Base-by-base conservation (phyloP, 2,888 invertebrate species). In the Synergus gifuensis region DNA sequence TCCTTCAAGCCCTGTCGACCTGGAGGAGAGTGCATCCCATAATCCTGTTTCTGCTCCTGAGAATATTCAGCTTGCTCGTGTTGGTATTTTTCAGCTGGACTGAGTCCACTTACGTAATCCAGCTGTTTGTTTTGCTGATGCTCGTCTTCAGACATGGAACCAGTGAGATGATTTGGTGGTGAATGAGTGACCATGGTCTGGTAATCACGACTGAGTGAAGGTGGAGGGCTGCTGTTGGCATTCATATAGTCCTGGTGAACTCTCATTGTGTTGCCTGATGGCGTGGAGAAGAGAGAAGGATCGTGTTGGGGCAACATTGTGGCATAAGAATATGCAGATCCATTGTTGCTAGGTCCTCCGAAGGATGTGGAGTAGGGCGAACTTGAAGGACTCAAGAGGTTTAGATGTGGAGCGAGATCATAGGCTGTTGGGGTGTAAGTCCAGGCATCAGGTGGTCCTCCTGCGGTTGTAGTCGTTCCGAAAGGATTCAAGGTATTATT, bases 371-470 rank as follows among this genome's bases (percentile, higher is more conserved):
- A 95, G 88, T 96, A 96, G 0, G 94, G 94, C 12, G 94, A 93
- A 80, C 93, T 94, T 69, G 96, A 94, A 0, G 96, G 95, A 79
- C 96, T 96, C 58, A 97, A 93, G 54, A 97, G 92, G 89, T 95
- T 95, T 80, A 95, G 93, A 89, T 97, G 97, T 12, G 96, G 95
- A 28, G 96, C 95, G 18, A 97, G 91, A 87, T 97, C 97, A 90
- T 96, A 96, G 0, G 96, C 95, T 36, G 73, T 73, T 60, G 96
- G 95, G 85, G 96, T 96, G 89, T 96, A 96, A 0, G 95, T 95
- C 96, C 96, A 97, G 76, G 96, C 95, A 88, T 97, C 97, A 0
- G 96, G 95, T 2, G 96, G 95, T 81, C 95, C 93, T 80, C 93
- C 93, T 3, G 95, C 92, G n/a, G 93, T 93, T 54, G 90, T 88